Evolutionary conservation across 2,113 vertebrate genomes (phyloP).

Genomic region (Vulpes lagopus): DNA sequence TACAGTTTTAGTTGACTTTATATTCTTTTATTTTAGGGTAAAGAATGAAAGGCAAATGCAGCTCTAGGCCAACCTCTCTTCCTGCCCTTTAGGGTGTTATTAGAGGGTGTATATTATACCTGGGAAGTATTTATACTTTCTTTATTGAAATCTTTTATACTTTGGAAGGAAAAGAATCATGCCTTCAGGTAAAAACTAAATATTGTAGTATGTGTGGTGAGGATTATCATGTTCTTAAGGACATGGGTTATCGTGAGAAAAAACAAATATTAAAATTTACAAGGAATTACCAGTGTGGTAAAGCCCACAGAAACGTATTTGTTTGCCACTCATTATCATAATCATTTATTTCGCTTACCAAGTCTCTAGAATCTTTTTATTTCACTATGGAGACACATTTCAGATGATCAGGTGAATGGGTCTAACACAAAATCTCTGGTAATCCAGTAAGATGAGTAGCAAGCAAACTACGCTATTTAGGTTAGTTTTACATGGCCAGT

Average conservation of each 20-base stretch:
- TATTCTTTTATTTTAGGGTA: not conserved
- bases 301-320: conserved; percentile 23
- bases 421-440: conserved; percentile 4
- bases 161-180: not conserved
- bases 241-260: not conserved
- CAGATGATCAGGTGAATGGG: not conserved
- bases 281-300: not conserved
- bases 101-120: not conserved
- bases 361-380: not conserved
- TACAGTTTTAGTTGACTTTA: not conserved
- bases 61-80: not conserved
- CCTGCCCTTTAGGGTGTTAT: not conserved
- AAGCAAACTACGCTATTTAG: not conserved
- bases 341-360: not conserved
- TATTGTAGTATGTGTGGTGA: not conserved
- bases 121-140: conserved; percentile 14
- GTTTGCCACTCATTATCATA: not conserved
- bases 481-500: not conserved
- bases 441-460: not conserved
- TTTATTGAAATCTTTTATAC: conserved; percentile 16
- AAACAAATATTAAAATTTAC: not conserved
- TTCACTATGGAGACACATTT: conserved; percentile 18
- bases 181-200: not conserved
- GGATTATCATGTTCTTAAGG: not conserved
- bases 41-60: conserved; percentile 13